Conservation (phyloP, 2,113 vertebrate genomes). For the Oreocharis arfaki region DNA sequence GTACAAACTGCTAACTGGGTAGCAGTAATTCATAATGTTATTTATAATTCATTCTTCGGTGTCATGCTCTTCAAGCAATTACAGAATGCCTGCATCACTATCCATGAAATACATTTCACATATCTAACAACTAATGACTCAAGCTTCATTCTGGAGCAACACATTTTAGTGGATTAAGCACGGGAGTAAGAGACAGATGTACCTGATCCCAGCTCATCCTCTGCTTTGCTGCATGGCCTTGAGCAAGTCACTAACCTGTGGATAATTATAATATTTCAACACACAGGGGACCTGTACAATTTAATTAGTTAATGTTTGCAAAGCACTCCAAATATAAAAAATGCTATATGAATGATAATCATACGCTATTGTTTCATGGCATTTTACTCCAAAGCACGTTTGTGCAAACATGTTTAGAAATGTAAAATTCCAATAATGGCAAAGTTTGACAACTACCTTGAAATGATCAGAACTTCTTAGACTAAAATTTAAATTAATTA, state of each 20-base stretch:
- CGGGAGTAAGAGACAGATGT: neutral
- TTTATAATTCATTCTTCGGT: neutral
- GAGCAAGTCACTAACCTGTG: slow-evolving; percentile 11
- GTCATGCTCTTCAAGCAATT: neutral
- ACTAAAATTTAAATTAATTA: neutral
- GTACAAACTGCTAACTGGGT: neutral
- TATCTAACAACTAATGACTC: neutral
- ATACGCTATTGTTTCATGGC: neutral
- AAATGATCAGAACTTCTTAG: neutral
- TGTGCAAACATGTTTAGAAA: neutral
- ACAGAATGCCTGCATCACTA: neutral
- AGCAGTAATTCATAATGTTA: neutral
- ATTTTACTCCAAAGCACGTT: neutral
- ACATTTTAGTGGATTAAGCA: neutral
- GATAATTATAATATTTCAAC: neutral
- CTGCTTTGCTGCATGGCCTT: neutral
- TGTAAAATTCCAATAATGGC: neutral
- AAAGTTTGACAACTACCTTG: neutral
- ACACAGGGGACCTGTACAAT: neutral
- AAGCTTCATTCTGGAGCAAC: neutral
- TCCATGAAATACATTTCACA: slow-evolving; percentile 6
- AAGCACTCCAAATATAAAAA: slow-evolving; percentile 10
- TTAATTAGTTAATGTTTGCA: slow-evolving; percentile 39
- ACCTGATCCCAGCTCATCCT: neutral
- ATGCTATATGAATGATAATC: neutral